phyloP scores from a whole-genome alignment of 2,888 invertebrate genomes.

The Cephus pulcher region DNA sequence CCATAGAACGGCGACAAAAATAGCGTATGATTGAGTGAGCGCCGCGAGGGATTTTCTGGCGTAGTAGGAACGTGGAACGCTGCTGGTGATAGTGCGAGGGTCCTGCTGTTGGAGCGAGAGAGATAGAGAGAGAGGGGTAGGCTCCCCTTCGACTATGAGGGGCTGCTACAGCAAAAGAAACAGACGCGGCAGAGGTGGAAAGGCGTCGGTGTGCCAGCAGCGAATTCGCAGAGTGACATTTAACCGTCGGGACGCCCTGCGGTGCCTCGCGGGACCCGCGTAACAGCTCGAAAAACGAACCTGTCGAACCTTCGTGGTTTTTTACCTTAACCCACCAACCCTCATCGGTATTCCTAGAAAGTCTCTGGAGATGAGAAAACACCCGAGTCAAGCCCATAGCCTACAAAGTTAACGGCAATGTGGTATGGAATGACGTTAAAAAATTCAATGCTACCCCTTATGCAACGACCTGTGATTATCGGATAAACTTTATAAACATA shows the following conservation, averaged over 20 bases:
- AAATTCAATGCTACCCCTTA: too few species aligned
- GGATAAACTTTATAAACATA: neutral
- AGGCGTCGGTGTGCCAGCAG: neutral
- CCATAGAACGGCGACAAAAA: constrained; percentile 51
- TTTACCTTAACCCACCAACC: neutral
- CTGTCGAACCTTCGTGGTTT: constrained; percentile 23
- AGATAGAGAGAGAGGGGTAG: neutral
- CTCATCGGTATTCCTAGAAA: neutral
- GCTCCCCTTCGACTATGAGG: neutral
- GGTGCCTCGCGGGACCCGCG: constrained; percentile 28
- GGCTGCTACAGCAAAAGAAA: neutral
- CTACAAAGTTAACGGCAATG: neutral
- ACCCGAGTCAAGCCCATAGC: neutral
- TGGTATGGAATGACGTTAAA: neutral
- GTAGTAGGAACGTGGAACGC: neutral
- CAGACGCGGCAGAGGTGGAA: neutral
- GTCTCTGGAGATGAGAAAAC: neutral
- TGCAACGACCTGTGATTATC: neutral
- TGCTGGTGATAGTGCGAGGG: neutral
- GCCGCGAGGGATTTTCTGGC: constrained; percentile 57
- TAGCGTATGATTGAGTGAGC: constrained; percentile 62
- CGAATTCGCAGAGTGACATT: constrained; percentile 38
- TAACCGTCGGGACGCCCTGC: constrained; percentile 38
- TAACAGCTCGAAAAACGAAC: constrained; percentile 30
- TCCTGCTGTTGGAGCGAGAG: neutral